Evolutionary conservation across 1,140 invertebrate genomes (phyloP).

Genomic region (Drosophila neocordata): DNA sequence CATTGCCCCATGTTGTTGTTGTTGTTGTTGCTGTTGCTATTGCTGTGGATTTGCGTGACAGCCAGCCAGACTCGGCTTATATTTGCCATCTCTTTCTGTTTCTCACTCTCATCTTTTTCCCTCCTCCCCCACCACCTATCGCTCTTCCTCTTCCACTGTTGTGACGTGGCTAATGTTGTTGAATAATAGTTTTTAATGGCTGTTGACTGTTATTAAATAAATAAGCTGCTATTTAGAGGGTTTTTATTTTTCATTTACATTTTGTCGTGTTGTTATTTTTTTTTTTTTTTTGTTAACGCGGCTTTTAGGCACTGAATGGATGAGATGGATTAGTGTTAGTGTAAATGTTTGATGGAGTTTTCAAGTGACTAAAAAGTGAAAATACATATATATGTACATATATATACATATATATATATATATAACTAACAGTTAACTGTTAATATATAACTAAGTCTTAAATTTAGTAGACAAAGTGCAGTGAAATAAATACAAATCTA

Average conservation of each 20-base stretch:
- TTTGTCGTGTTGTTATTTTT: not conserved
- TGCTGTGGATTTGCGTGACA: constrained; percentile 47
- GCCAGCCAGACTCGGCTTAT: constrained; percentile 47
- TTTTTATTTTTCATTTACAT: constrained; percentile 23
- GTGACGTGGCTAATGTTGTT: constrained; percentile 47
- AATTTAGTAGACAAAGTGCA: no score
- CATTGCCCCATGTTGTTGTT: not conserved
- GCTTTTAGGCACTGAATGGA: no score
- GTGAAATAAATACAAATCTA: no score
- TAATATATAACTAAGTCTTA: no score
- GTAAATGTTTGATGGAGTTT: no score
- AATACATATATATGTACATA: no score
- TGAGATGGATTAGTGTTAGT: no score
- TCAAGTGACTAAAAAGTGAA: no score
- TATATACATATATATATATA: no score
- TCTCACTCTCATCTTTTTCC: constrained; percentile 14
- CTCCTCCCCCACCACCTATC: no score
- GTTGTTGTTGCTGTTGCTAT: not conserved
- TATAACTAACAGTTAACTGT: no score
- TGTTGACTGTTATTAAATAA: constrained; percentile 74
- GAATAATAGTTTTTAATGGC: constrained; percentile 69
- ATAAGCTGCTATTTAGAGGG: constrained; percentile 64
- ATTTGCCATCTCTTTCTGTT: constrained; percentile 1
- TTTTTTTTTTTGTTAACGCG: no score
- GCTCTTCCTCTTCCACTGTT: not conserved